Conservation (phyloP, 2,888 invertebrate genomes). For the Amiota communis region DNA sequence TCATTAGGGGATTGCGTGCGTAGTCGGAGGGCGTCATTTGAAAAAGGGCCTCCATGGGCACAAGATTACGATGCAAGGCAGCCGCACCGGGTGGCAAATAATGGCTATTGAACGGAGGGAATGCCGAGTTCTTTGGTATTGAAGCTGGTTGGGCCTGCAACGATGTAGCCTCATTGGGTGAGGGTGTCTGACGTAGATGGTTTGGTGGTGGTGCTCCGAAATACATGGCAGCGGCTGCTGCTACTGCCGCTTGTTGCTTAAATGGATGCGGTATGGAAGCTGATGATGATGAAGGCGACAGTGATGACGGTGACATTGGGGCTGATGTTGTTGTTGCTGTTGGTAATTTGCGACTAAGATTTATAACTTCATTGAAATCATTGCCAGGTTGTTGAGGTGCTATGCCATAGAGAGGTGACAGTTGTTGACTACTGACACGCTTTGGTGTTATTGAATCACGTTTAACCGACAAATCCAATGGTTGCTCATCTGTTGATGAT, state of each 20-base stretch:
- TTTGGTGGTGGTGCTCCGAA: constrained; percentile 59
- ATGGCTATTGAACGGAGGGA: constrained; percentile 28
- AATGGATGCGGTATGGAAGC: constrained; percentile 54
- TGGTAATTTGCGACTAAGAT: constrained; percentile 81
- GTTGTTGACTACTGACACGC: constrained; percentile 42
- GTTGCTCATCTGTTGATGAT: constrained; percentile 78
- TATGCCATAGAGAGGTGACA: constrained; percentile 77
- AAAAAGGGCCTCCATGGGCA: constrained; percentile 81
- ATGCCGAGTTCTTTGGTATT: constrained; percentile 45
- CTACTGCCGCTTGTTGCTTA: constrained; percentile 58
- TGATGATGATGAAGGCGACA: constrained; percentile 56
- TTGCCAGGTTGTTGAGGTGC: constrained; percentile 76
- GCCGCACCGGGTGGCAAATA: constrained; percentile 65
- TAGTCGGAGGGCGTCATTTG: constrained; percentile 78
- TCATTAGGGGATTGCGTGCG: constrained; percentile 77
- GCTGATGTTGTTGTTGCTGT: constrained; percentile 74
- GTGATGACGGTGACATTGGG: constrained; percentile 60
- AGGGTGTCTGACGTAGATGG: constrained; percentile 54
- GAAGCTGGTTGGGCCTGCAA: constrained; percentile 42
- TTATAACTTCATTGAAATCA: constrained; percentile 80
- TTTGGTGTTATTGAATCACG: constrained; percentile 76
- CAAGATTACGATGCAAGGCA: constrained; percentile 72
- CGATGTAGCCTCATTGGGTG: constrained; percentile 61
- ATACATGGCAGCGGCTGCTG: constrained; percentile 65
- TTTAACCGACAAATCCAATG: constrained; percentile 92